Evolutionary conservation across 1,140 invertebrate species (phyloP).

Genomic region (Drosophila baimaii): DNA sequence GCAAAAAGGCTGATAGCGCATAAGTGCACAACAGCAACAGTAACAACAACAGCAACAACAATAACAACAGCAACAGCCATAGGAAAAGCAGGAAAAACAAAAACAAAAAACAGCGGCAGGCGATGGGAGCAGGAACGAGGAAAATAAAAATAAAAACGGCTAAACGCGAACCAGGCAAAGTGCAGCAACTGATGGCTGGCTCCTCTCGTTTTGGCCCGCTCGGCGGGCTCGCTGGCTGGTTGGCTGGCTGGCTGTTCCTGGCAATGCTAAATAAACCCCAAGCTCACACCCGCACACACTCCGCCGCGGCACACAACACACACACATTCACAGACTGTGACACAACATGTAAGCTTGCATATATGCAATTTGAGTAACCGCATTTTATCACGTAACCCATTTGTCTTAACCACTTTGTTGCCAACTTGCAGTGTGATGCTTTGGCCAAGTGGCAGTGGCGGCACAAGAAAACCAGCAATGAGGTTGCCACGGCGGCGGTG

Average conservation of each 20-base stretch:
- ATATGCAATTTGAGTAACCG: conserved; percentile 84
- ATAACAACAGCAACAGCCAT: not conserved
- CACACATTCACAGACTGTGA: conserved; percentile 44
- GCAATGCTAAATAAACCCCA: conserved; percentile 76
- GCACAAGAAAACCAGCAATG: conserved; percentile 55
- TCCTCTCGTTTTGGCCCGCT: conserved; percentile 51
- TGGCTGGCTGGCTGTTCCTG: too few species aligned
- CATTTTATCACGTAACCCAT: conserved; percentile 84
- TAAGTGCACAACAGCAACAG: conserved; percentile 70
- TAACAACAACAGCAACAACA: conserved; percentile 30
- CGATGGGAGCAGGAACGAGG: conserved; percentile 19
- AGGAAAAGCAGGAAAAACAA: conserved; percentile 9
- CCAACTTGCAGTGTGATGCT: conserved; percentile 81
- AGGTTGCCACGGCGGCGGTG: conserved; percentile 16
- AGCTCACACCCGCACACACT: conserved; percentile 46
- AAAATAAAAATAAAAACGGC: conserved; percentile 59
- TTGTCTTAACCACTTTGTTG: conserved; percentile 84
- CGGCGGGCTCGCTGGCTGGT: conserved; percentile 33
- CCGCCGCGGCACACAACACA: conserved; percentile 42
- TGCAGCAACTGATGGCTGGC: conserved; percentile 65
- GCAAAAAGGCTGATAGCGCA: conserved; percentile 78
- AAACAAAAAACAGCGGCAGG: conserved; percentile 26
- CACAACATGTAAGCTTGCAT: conserved; percentile 76
- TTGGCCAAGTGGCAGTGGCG: conserved; percentile 72
- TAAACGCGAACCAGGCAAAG: conserved; percentile 60